Conservation (phyloP, 1,140 invertebrate genomes). For the Calephelis virginiensis region DNA sequence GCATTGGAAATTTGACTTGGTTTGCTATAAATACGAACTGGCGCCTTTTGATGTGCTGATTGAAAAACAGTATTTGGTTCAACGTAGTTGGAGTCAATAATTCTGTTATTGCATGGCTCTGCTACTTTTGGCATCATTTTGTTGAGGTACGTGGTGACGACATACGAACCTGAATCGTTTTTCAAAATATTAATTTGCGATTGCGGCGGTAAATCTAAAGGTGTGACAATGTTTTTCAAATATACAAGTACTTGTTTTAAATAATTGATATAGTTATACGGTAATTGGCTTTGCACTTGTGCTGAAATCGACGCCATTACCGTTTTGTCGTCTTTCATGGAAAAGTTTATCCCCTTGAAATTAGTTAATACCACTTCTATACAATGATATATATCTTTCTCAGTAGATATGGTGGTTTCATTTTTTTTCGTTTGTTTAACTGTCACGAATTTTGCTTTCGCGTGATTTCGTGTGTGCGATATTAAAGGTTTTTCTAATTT, state of each 20-base stretch:
- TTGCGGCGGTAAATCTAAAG: neutral
- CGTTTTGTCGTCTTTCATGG: conserved; percentile 13
- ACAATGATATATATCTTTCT: neutral
- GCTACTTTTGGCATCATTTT: too few species aligned
- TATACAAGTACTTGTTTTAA: conserved; percentile 6
- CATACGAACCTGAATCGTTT: neutral
- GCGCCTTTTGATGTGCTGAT: too few species aligned
- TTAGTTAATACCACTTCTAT: neutral
- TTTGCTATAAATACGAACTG: too few species aligned
- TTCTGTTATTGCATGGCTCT: neutral
- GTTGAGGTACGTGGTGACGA: neutral
- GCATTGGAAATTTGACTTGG: too few species aligned
- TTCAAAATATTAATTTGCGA: neutral
- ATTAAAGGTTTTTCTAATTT: neutral
- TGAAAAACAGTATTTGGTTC: too few species aligned
- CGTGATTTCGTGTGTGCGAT: neutral
- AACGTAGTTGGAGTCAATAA: neutral
- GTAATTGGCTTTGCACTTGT: neutral
- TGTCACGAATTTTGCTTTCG: neutral
- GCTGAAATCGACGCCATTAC: neutral
- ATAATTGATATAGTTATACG: neutral
- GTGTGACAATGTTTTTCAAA: neutral
- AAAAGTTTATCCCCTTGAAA: conserved; percentile 3
- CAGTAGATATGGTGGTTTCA: neutral
- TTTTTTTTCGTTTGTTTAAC: neutral